Conservation (phyloP, 2,888 invertebrate genomes). For the Microchrysa polita region DNA sequence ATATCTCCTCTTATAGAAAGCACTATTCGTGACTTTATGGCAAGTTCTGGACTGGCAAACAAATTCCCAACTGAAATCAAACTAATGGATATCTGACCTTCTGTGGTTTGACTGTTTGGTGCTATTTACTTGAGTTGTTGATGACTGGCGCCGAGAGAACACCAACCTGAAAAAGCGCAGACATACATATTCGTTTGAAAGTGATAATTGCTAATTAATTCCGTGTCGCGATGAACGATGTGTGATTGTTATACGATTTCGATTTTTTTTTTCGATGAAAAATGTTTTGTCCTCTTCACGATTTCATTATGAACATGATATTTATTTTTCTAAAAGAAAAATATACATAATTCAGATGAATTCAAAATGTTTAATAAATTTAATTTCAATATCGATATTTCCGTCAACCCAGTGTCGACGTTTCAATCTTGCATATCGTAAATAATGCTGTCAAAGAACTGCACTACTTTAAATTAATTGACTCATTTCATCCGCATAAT, state of each 20-base stretch:
- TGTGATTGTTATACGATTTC: background rate
- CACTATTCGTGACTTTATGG: conserved; percentile 13
- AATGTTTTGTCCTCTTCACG: background rate
- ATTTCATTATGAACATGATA: background rate
- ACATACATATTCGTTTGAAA: background rate
- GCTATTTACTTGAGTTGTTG: background rate
- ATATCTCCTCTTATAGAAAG: conserved; percentile 11
- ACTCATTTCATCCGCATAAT: too few species aligned
- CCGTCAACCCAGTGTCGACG: too few species aligned
- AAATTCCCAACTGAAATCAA: conserved; percentile 51
- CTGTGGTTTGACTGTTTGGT: conserved; percentile 16
- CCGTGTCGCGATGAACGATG: background rate
- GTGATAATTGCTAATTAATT: conserved; percentile 11
- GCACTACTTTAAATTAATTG: too few species aligned
- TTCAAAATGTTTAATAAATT: too few species aligned
- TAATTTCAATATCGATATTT: too few species aligned
- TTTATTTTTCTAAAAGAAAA: too few species aligned
- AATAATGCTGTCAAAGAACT: too few species aligned
- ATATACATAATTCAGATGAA: too few species aligned
- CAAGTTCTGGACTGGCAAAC: background rate
- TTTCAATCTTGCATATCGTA: too few species aligned
- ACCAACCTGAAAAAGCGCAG: background rate
- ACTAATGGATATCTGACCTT: conserved; percentile 49
- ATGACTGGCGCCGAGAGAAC: background rate
- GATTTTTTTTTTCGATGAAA: too few species aligned